A percentile compares a stretch with the other conserved stretches of the same genome.
phyloP scores from a whole-genome alignment of 2,888 invertebrate species.

The Hypomecis atomaria region DNA sequence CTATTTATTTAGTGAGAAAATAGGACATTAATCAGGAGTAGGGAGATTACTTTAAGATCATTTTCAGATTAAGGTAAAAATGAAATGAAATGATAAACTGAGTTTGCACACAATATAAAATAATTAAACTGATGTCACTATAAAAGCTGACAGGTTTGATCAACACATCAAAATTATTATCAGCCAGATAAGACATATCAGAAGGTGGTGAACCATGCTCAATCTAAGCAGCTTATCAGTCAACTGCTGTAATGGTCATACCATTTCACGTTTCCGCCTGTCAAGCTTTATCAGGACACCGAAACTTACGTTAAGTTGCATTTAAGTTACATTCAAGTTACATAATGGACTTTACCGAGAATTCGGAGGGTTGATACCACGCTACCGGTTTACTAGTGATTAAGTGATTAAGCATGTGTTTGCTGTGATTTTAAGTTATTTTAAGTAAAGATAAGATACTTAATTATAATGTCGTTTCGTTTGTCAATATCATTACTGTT shows the following conservation, averaged over 20 bases:
- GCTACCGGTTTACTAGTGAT: constrained; percentile 11
- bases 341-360: constrained; percentile 29
- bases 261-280: constrained; percentile 33
- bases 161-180: neutral
- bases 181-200: constrained; percentile 11
- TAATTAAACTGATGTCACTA: no score
- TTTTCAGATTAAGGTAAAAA: no score
- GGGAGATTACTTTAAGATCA: no score
- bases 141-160: no score
- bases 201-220: constrained; percentile 10
- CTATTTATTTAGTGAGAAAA: no score
- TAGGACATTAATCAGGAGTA: no score
- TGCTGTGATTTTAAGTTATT: neutral
- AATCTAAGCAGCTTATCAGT: constrained; percentile 32
- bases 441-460: no score
- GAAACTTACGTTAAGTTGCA: constrained; percentile 31
- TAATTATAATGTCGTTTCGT: no score
- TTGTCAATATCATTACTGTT: no score
- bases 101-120: no score
- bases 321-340: constrained; percentile 31
- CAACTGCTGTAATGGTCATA: constrained; percentile 29
- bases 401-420: neutral
- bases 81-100: no score
- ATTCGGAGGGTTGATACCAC: constrained; percentile 15
- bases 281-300: constrained; percentile 32